Evolutionary conservation across 1,140 invertebrate species (phyloP), one percentile per base, ranked within the genome.

Genomic region (Diorhabda elongata): DNA sequence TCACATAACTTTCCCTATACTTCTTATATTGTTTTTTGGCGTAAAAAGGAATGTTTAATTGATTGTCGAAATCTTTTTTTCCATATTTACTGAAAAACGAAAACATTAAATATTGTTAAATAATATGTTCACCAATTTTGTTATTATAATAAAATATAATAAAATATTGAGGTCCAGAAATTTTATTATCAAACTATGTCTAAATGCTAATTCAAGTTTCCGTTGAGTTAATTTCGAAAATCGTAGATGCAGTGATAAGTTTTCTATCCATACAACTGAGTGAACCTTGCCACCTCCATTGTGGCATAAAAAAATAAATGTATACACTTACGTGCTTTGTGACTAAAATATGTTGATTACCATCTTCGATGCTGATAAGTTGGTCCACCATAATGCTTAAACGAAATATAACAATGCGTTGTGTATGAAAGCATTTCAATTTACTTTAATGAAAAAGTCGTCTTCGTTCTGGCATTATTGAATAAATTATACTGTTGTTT

Each of bases 221-320:
- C 26, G 26, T 26, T 26, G 66, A 69, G 66, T 57, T 67, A 52
- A 52, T 52, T 72, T 70, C 70, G 64, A 41, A 73, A 70, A 68
- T 66, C 60, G 60, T 66, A 70, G 74, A 74, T 74, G 71, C 70
- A 66, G 72, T 61, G 69, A 68, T 73, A 75, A 75, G 73, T 72
- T 59, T 62, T 66, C 69, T 65, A 65, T 71, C 75, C 73, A 75
- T 73, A 71, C 74, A 73, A 66, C 75, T 64, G 74, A 74, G 73
- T 77, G 76, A 78, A 76, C 71, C 72, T 74, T 69, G 68, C 68
- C 72, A 67, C 74, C 26, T 70, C 76, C 72, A 79, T 79, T 78
- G 76, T 78, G 75, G 71, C 73, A 75, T 74, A 76, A 77, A 78
- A 52, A 52, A 8, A 52, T 52, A 52, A 8, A 52, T 52, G 26